Evolutionary conservation across 2,888 invertebrate genomes (phyloP).

Genomic region (Oscheius sp.): DNA sequence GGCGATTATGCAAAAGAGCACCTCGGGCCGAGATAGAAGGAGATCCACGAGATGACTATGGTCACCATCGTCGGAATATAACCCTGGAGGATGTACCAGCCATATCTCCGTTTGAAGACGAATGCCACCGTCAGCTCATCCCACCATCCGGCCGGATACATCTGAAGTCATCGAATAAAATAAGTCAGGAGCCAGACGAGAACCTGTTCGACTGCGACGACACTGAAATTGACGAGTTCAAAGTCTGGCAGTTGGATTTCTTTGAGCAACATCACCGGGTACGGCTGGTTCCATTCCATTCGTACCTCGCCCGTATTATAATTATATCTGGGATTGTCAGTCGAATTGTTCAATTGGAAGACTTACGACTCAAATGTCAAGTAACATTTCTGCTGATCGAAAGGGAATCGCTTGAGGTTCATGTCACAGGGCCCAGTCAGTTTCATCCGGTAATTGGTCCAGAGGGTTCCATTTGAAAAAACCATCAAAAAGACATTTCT

Average conservation of each 20-base stretch:
- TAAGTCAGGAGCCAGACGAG: background rate
- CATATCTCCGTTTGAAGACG: constrained; percentile 71
- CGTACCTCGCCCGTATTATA: constrained; percentile 73
- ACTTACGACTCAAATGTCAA: constrained; percentile 72
- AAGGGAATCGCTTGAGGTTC: constrained; percentile 70
- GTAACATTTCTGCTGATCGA: constrained; percentile 71
- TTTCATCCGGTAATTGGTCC: constrained; percentile 72
- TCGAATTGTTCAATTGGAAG: background rate
- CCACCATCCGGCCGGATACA: constrained; percentile 74
- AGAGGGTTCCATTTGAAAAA: constrained; percentile 71
- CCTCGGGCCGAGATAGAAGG: constrained; percentile 72
- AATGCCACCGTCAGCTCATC: constrained; percentile 72
- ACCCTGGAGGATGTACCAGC: constrained; percentile 73
- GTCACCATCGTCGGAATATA: constrained; percentile 73
- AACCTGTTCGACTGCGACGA: constrained; percentile 71
- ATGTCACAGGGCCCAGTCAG: constrained; percentile 73
- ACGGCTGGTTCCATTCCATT: constrained; percentile 72
- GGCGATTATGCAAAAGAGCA: constrained; percentile 33
- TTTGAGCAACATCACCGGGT: constrained; percentile 65
- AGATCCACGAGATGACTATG: constrained; percentile 73
- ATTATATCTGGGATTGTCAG: constrained; percentile 61
- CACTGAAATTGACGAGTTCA: constrained; percentile 70
- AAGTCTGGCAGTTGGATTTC: constrained; percentile 72
- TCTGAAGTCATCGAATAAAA: constrained; percentile 47
- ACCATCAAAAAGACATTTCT: constrained; percentile 73